Evolutionary conservation across 2,888 invertebrate genomes (phyloP), one percentile per base, ranked within the genome.

Genomic region (Gymnocheta viridis): DNA sequence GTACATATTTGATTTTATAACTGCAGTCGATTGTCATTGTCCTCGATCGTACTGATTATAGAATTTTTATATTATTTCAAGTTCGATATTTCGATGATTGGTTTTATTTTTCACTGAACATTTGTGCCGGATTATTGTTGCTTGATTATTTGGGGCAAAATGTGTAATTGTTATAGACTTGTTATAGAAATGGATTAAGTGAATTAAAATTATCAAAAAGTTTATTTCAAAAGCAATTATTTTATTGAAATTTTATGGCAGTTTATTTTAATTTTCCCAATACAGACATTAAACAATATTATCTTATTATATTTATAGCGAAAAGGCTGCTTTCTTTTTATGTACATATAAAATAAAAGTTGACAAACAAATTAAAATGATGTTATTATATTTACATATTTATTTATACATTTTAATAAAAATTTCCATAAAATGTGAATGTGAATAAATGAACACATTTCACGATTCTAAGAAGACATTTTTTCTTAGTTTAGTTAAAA

Each of bases 81-180:
- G 49, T 49, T 60, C 32, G 79, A 70, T 69, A 69, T 62, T 41
- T 38, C n/a, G n/a, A 17, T 76, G 66, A 76, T 72, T 35, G 62
- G 32, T 54, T 72, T 69, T 38, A 51, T 64, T 56, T 58, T 56
- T 76, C 17, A 58, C 38, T 72, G 54, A 17, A 27, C n/a, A 7
- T 29, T n/a, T 19, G 9, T 54, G n/a, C 32, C 54, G 24, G 2
- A 29, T 17, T 58, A 47, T n/a, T 60, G 14, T 24, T n/a, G 22
- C 12, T 9, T 14, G 4, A 1, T 24, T 29, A n/a, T 44, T 44
- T 64, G 17, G n/a, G 10, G 19, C 10, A 24, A 60, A 47, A 9
- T 32, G 32, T 22, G 9, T 41, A 14, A 24, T 41, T 24, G 29
- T 64, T 44, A 47, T 35, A 27, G 24, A 58, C 27, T 38, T 77